Conservation (phyloP, 2,797 vertebrate genomes). For the Eleutherodactylus coqui region DNA sequence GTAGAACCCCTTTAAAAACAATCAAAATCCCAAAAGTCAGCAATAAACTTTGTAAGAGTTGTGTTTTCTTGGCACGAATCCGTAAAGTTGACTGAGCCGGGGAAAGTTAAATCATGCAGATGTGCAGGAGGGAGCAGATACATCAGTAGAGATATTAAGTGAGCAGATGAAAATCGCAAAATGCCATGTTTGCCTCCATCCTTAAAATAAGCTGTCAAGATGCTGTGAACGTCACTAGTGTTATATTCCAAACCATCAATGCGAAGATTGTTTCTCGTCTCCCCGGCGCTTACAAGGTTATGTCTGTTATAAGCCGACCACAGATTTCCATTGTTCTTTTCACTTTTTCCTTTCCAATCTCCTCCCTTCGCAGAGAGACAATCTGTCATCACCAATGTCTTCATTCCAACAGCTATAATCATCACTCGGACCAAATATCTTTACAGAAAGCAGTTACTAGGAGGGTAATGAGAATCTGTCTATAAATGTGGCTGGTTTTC, state of each 20-base stretch:
- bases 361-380: conserved; percentile 49
- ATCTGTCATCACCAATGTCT: conserved; percentile 61
- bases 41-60: background rate
- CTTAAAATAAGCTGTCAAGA: conserved; percentile 58
- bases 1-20: too few relatives aligned
- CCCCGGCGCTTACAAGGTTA: conserved; percentile 44
- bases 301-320: conserved; percentile 35
- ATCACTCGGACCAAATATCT: conserved; percentile 56
- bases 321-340: conserved; percentile 46
- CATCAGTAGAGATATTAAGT: conserved; percentile 45
- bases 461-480: conserved; percentile 54
- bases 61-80: conserved; percentile 1
- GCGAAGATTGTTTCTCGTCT: conserved; percentile 47
- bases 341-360: conserved; percentile 52
- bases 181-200: conserved; percentile 48
- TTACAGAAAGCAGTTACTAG: conserved; percentile 52
- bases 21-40: background rate
- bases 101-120: conserved; percentile 51
- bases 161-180: conserved; percentile 45
- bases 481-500: conserved; percentile 6
- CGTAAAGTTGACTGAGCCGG: conserved; percentile 28
- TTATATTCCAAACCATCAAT: conserved; percentile 39
- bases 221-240: conserved; percentile 16
- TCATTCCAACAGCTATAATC: conserved; percentile 57
- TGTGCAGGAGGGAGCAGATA: conserved; percentile 10